Percentiles rank a stretch among this genome's conserved stretches.
phyloP scores from a whole-genome alignment of 2,113 vertebrate species.

The Prinia subflava region DNA sequence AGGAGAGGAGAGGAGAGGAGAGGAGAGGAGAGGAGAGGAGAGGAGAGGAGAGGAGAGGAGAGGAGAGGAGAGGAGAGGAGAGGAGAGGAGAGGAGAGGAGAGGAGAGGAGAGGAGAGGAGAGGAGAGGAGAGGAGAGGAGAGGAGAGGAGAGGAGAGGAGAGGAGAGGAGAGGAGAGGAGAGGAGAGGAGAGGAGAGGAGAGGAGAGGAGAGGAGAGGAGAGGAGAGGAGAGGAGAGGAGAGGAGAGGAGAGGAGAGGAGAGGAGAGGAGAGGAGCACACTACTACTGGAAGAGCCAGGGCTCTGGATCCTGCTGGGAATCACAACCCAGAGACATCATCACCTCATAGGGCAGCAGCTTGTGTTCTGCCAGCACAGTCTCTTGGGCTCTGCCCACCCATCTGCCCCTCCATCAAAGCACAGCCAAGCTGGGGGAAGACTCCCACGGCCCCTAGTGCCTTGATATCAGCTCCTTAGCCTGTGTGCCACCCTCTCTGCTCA shows the following conservation, averaged over 20 bases:
- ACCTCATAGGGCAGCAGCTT: neutral
- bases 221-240: neutral
- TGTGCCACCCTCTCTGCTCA: neutral
- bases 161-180: neutral
- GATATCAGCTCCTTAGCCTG: neutral
- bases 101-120: neutral
- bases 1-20: neutral
- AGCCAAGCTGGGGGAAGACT: neutral
- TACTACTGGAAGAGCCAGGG: neutral
- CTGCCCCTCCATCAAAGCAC: neutral
- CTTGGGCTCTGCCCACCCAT: neutral
- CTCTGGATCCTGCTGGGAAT: neutral
- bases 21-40: neutral
- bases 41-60: neutral
- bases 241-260: neutral
- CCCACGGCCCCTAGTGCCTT: neutral
- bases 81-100: neutral
- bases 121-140: neutral
- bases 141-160: neutral
- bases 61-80: neutral
- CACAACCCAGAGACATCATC: neutral
- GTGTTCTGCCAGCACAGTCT: neutral
- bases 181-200: neutral
- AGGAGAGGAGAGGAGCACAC: neutral
- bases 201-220: neutral